Conservation (phyloP, 2,888 invertebrate genomes). For the Tortricodes alternella region DNA sequence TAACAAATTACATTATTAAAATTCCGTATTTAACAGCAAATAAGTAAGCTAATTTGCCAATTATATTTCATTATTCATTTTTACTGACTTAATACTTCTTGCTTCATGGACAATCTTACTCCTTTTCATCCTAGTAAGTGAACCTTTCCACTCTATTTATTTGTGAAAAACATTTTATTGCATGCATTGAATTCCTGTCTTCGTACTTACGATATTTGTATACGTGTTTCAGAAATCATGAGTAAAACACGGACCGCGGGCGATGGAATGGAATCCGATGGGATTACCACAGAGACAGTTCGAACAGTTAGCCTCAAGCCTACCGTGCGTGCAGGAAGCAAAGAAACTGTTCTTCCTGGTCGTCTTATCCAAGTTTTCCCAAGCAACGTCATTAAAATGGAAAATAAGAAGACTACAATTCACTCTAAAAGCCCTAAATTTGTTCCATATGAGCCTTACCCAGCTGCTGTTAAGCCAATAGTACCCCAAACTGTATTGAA, state of each 20-base stretch:
- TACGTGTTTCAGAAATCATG: constrained; percentile 59
- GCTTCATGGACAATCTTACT: constrained; percentile 50
- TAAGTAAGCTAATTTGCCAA: constrained; percentile 16
- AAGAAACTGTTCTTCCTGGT: constrained; percentile 50
- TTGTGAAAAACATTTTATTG: constrained; percentile 31
- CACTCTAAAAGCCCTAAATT: constrained; percentile 89
- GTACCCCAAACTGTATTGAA: constrained; percentile 76
- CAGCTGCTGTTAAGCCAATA: constrained; percentile 92
- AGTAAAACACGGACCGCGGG: constrained; percentile 85
- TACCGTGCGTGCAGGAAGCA: constrained; percentile 40
- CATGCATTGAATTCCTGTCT: constrained; percentile 29
- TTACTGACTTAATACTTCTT: constrained; percentile 2
- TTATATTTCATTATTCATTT: neutral
- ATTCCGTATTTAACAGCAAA: neutral
- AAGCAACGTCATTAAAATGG: constrained; percentile 83
- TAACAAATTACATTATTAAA: too few species aligned
- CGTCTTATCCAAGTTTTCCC: constrained; percentile 74
- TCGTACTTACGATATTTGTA: constrained; percentile 19
- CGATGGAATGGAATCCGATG: constrained; percentile 89
- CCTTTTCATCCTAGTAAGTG: constrained; percentile 57
- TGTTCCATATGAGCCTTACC: constrained; percentile 94
- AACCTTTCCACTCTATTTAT: constrained; percentile 29
- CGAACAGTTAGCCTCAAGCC: constrained; percentile 39
- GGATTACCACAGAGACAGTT: constrained; percentile 48
- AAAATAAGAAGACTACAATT: constrained; percentile 79